Conservation (phyloP, 2,113 vertebrate species). For the Porphyrio hochstetteri region DNA sequence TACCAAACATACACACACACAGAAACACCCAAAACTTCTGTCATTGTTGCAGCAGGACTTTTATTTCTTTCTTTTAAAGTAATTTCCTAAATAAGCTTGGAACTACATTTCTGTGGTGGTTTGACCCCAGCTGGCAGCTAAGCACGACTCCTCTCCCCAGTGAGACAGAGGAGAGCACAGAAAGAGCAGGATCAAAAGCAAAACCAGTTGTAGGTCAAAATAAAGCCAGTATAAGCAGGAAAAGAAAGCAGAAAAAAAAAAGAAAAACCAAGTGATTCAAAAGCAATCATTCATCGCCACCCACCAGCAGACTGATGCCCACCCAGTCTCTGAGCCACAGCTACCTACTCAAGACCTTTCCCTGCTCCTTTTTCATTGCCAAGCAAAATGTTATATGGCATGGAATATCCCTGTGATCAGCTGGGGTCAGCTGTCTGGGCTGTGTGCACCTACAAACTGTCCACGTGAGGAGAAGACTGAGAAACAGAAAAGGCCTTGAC, state of each 20-base stretch:
- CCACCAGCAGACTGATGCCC: neutral
- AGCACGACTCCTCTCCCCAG: neutral
- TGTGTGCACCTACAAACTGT: too few relatives aligned
- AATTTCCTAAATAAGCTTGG: neutral
- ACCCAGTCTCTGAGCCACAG: neutral
- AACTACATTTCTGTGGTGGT: neutral
- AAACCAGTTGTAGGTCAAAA: neutral
- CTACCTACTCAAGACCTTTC: neutral
- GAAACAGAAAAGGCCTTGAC: too few relatives aligned
- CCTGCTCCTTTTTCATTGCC: neutral
- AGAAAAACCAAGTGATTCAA: neutral
- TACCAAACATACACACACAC: too few relatives aligned
- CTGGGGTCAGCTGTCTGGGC: too few relatives aligned
- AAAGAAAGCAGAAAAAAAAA: neutral
- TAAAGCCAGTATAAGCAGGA: neutral
- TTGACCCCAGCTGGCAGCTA: neutral
- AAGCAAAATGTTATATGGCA: neutral
- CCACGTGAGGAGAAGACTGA: too few relatives aligned
- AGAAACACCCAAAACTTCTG: neutral
- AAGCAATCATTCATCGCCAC: neutral
- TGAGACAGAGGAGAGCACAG: neutral
- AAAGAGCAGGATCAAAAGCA: neutral
- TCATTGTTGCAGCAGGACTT: neutral
- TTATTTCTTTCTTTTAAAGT: neutral
- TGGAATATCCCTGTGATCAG: too few relatives aligned